These are phyloP conservation scores for Syrphus vitripennis DNA, from an alignment of 2,888 invertebrate genomes.

Conservation along the genomic window DNA sequence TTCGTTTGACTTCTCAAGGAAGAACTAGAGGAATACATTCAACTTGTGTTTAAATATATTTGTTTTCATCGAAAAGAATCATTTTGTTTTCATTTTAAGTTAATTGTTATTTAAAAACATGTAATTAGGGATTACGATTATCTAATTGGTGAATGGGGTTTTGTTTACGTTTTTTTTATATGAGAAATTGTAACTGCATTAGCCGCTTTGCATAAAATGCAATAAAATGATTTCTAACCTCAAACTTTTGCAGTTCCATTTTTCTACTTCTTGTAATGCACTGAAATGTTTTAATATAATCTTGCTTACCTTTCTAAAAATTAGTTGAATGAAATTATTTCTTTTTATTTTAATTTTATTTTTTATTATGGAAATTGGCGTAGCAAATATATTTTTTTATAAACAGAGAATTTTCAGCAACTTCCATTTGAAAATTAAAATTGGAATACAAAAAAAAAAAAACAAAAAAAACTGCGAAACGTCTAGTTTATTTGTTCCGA, in stretches of 20 bases:
- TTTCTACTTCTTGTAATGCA: not conserved
- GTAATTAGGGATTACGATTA: not conserved
- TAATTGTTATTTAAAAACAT: not conserved
- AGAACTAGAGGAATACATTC: not conserved
- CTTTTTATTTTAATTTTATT: not conserved
- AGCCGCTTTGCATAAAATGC: not conserved
- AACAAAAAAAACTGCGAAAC: conserved; percentile 21
- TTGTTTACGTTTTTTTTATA: conserved; percentile 14
- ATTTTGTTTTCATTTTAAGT: not conserved
- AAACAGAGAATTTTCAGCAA: conserved; percentile 39
- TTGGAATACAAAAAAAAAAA: conserved; percentile 24
- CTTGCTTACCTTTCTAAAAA: not conserved
- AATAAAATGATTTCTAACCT: conserved; percentile 1
- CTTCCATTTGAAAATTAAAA: conserved; percentile 36
- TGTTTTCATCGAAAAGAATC: not conserved
- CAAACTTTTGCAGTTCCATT: not conserved
- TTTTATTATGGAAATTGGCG: not conserved
- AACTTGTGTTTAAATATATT: not conserved
- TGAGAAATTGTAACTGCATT: not conserved
- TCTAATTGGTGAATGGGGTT: not conserved
- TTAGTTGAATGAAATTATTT: not conserved
- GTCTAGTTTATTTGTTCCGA: not conserved
- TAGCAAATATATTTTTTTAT: conserved; percentile 8
- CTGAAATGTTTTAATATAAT: not conserved
- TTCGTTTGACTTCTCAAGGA: not conserved